Evolutionary conservation across 2,797 vertebrate genomes (phyloP).

Genomic region (Epinephelus awoara): DNA sequence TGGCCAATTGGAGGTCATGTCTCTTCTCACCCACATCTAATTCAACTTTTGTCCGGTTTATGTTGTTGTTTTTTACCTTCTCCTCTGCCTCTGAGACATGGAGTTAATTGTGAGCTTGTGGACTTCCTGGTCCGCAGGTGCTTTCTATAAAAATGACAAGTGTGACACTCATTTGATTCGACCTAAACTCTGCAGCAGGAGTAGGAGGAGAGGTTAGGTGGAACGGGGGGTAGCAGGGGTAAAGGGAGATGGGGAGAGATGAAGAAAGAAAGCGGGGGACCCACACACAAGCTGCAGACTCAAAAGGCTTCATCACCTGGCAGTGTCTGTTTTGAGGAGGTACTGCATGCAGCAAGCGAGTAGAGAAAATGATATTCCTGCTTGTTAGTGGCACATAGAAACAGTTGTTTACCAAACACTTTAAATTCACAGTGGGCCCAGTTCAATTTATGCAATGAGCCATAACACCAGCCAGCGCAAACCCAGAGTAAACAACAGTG

Average conservation of each 20-base stretch:
- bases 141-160: constrained; percentile 56
- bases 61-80: constrained; percentile 20
- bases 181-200: constrained; percentile 52
- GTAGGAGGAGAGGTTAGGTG: constrained; percentile 18
- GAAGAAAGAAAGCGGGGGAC: constrained; percentile 32
- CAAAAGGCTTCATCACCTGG: constrained; percentile 79
- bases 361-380: constrained; percentile 71
- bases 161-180: constrained; percentile 52
- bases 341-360: constrained; percentile 63
- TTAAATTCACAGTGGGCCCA: constrained; percentile 65
- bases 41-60: constrained; percentile 7
- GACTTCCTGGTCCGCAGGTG: constrained; percentile 36
- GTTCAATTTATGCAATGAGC: constrained; percentile 78
- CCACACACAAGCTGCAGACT: constrained; percentile 58
- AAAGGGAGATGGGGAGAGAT: constrained; percentile 36
- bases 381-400: constrained; percentile 81
- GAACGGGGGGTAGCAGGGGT: constrained; percentile 13
- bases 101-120: constrained; percentile 29
- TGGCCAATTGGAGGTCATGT: neutral
- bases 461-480: constrained; percentile 60
- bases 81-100: constrained; percentile 15
- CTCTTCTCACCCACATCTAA: constrained; percentile 16
- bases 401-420: constrained; percentile 76
- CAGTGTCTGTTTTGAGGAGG: constrained; percentile 67
- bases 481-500: constrained; percentile 64